phyloP scores from a whole-genome alignment of 1,140 invertebrate genomes.

The Drosophila mauritiana region DNA sequence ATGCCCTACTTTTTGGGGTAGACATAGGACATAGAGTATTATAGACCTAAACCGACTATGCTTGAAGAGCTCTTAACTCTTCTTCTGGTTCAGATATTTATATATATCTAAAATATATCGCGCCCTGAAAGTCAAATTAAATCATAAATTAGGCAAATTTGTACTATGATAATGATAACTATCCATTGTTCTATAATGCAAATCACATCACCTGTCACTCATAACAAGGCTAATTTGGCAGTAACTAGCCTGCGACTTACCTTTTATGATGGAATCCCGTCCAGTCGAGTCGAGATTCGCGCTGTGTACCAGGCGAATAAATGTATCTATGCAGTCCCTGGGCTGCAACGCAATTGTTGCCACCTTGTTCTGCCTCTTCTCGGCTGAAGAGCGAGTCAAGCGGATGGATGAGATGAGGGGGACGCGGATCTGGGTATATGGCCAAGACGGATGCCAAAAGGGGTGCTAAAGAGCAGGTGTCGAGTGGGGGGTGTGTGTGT shows the following conservation, averaged over 20 bases:
- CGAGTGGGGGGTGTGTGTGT: not conserved
- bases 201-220: conserved; percentile 2
- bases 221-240: too few relatives aligned
- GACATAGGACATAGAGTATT: not conserved
- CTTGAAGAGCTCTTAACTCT: too few relatives aligned
- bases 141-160: too few relatives aligned
- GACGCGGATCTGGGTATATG: conserved; percentile 15
- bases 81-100: too few relatives aligned
- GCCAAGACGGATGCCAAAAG: conserved; percentile 21
- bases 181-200: not conserved
- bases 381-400: conserved; percentile 31
- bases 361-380: conserved; percentile 58
- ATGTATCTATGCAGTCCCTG: conserved; percentile 36
- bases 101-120: too few relatives aligned
- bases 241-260: too few relatives aligned
- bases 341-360: conserved; percentile 69
- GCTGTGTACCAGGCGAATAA: not conserved
- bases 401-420: conserved; percentile 18
- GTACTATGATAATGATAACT: too few relatives aligned
- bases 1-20: not conserved
- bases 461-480: conserved; percentile 6
- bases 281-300: not conserved
- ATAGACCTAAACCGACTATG: too few relatives aligned
- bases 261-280: conserved; percentile 2
- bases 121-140: too few relatives aligned